phyloP scores from a whole-genome alignment of 1,140 invertebrate genomes.

The Drosophila ohnishii region DNA sequence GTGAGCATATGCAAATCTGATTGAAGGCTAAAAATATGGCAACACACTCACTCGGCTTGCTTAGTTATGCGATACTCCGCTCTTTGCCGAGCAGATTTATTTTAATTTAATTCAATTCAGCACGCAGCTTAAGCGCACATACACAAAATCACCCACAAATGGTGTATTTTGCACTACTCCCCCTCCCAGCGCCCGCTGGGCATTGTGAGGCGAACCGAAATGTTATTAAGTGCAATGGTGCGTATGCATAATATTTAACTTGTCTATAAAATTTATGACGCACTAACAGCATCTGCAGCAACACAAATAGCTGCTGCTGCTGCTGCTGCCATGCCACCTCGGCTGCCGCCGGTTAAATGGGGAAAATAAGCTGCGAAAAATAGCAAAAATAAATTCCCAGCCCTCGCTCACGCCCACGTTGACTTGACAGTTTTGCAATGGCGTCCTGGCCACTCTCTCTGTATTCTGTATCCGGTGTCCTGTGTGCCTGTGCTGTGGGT shows the following conservation, averaged over 20 bases:
- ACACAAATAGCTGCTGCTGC: slow-evolving; percentile 18
- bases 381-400: slow-evolving; percentile 21
- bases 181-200: background rate
- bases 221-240: slow-evolving; percentile 73
- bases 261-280: slow-evolving; percentile 56
- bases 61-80: slow-evolving; percentile 36
- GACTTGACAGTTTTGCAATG: slow-evolving; percentile 60
- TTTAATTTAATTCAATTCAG: slow-evolving; percentile 69
- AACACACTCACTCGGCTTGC: slow-evolving; percentile 11
- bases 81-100: slow-evolving; percentile 54
- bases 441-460: slow-evolving; percentile 12
- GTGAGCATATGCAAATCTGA: slow-evolving; percentile 42
- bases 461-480: slow-evolving; percentile 14
- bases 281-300: slow-evolving; percentile 41
- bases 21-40: slow-evolving; percentile 32
- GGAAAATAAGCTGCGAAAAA: slow-evolving; percentile 39
- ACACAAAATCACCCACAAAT: slow-evolving; percentile 1
- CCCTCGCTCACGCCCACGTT: slow-evolving; percentile 15
- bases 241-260: slow-evolving; percentile 73
- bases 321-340: slow-evolving; percentile 1
- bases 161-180: background rate
- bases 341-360: slow-evolving; percentile 27
- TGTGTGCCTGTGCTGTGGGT: slow-evolving; percentile 2
- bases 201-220: slow-evolving; percentile 40
- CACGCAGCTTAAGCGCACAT: slow-evolving; percentile 39